Base-by-base conservation (phyloP, 2,797 vertebrate genomes). In the Gobionotothen gibberifrons region DNA sequence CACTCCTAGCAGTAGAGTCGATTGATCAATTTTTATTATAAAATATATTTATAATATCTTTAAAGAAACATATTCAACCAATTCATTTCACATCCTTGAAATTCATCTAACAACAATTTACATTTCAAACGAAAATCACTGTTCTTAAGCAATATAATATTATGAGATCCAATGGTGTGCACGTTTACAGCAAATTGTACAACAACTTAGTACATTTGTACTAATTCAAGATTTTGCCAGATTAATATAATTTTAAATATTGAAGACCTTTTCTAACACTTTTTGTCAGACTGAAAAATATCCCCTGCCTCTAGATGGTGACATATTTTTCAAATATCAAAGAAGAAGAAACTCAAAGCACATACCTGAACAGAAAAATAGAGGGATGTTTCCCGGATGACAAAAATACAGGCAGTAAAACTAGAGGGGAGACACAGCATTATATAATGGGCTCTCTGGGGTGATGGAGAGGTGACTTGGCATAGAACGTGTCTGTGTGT, bases 321-420 rank as follows among this genome's bases (percentile, higher is more conserved):
- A 43, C 16, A 54, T 44, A 7, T 32, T 55, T 48, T 2, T 26
- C 26, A 42, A 16, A 58, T 32, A 29, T 54, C 13, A 56, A 26
- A 15, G 10, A 11, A 9, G 17, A 69, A 51, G 13, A 54, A 40
- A 22, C 21, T 60, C 0, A 47, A 52, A 72, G n/a, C 53, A 77
- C 85, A 7, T 87, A 92, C 90, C 89, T 87, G 80, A 60, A 52
- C 46, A 49, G 69, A 56, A 26, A 40, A 43, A 63, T 44, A 67
- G 54, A 70, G 3, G 40, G 69, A 61, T 21, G 76, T 42, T 53
- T 47, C 67, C 53, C 22, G 59, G 70, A 48, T 17, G 78, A 56
- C 63, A 58, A 70, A 42, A 67, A 66, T 9, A 57, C 53, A 46
- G 36, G n/a, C 9, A 63, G 43, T 32, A 40, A 57, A n/a, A 51